phyloP scores from a whole-genome alignment of 37 sponge, comb jelly and placozoan genomes.

The Geodia barretti region DNA sequence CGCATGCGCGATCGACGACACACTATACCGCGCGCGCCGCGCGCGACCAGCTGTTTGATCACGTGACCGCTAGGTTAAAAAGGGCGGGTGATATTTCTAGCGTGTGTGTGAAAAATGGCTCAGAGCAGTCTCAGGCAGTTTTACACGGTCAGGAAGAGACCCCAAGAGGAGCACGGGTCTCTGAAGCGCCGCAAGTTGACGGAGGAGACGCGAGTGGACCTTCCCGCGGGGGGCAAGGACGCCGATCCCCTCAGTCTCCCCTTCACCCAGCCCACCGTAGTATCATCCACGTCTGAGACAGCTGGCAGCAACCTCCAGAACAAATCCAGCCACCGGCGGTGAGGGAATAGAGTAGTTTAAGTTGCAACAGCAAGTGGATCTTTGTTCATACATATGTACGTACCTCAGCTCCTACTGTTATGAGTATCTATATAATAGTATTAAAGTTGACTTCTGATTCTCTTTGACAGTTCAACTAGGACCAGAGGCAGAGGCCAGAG shows the following conservation, averaged over 20 bases:
- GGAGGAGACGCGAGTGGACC: background rate
- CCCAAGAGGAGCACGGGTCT: background rate
- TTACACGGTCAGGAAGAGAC: conserved; percentile 38
- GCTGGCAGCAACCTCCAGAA: too few relatives aligned
- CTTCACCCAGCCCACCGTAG: background rate
- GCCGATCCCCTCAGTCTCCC: background rate
- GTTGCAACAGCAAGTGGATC: too few relatives aligned
- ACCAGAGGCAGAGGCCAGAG: background rate
- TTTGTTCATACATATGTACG: too few relatives aligned
- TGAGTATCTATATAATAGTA: too few relatives aligned
- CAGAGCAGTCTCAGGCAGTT: conserved; percentile 25
- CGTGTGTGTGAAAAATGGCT: conserved; percentile 23
- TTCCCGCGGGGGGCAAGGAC: background rate
- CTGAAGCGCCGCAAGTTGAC: conserved; percentile 8
- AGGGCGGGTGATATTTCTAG: background rate
- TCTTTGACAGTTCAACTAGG: too few relatives aligned
- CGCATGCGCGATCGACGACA: too few relatives aligned
- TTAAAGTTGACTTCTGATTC: too few relatives aligned
- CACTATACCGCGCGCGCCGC: background rate
- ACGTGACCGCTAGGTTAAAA: background rate
- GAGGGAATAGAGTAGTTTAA: too few relatives aligned
- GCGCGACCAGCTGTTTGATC: background rate
- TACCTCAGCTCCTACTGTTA: too few relatives aligned
- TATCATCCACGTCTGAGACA: too few relatives aligned
- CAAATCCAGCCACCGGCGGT: too few relatives aligned